phyloP scores from a whole-genome alignment of 35 echinoderm and acorn worm genomes.

The Acanthaster planci region DNA sequence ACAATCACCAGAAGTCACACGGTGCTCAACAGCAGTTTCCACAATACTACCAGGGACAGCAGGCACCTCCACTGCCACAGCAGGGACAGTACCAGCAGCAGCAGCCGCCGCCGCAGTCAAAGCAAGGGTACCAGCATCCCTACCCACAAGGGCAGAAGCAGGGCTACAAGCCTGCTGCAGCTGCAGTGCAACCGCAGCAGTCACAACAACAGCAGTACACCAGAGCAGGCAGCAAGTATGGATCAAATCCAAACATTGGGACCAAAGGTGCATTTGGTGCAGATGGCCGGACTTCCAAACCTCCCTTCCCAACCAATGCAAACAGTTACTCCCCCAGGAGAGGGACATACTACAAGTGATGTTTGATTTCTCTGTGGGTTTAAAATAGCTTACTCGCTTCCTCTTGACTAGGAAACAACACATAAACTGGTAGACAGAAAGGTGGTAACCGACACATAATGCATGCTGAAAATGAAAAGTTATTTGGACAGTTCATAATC shows the following conservation, averaged over 20 bases:
- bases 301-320: conserved; percentile 1
- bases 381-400: not conserved
- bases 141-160: conserved; percentile 21
- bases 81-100: conserved; percentile 20
- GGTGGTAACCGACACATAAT: not conserved
- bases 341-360: not conserved
- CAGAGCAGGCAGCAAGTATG: not conserved
- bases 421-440: not conserved
- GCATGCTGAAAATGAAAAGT: not conserved
- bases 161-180: not conserved
- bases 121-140: conserved; percentile 33
- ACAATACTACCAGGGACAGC: conserved; percentile 27
- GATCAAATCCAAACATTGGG: not conserved
- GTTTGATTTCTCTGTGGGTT: not conserved
- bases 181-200: not conserved
- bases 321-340: conserved; percentile 39
- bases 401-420: not conserved
- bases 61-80: not conserved
- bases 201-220: conserved; percentile 21
- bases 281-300: conserved; percentile 13
- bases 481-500: not conserved
- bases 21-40: conserved; percentile 31
- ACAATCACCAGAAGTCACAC: conserved; percentile 27
- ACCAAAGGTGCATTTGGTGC: not conserved
- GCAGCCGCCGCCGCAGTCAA: not conserved